Evolutionary conservation across 2,797 vertebrate genomes (phyloP), one percentile per base, ranked within the genome.

Genomic region (Loriculus beryllinus): DNA sequence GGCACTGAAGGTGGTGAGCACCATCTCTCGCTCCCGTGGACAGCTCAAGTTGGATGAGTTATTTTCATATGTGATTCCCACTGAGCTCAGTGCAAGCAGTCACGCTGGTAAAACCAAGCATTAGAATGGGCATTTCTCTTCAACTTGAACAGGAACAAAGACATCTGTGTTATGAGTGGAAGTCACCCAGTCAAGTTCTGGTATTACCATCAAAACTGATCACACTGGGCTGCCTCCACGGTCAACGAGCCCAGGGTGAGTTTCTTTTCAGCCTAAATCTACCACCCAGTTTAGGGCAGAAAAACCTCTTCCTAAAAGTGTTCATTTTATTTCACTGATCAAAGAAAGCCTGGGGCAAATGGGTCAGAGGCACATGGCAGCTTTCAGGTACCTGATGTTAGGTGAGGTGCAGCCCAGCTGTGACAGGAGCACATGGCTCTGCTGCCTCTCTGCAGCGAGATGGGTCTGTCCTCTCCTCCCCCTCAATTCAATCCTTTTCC

Each of bases 241-340:
- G 5, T 5, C 23, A 59, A n/a, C 0, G 0, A 67, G 22, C 28
- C 8, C 19, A 51, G 22, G 4, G 14, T 3, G 25, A n/a, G 1
- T 22, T 90, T 63, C 33, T 76, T 64, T 74, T 81, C 23, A 21
- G 76, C n/a, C 33, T 79, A 39, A 76, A 64, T 17, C 51, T 15
- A 18, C 39, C 47, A 9, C 9, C 2, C 19, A 37, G 4, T 48
- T 87, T 23, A 87, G n/a, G 54, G 31, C 35, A 91, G 51, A n/a
- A 31, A 31, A 67, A 12, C 0, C 23, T 88, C 49, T 22, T 28
- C 70, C 67, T 79, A 4, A 22, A 84, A 39, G 23, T 4, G 11
- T 7, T 17, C 26, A 0, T 14, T 88, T 86, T 47, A 19, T 18
- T 64, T 59, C 21, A 12, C 10, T n/a, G 43, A 10, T 43, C 18